Percentiles rank a stretch among this genome's conserved stretches.
These are phyloP conservation scores for Solea solea DNA, from an alignment of 2,113 vertebrate species.

Conservation along the genomic window DNA sequence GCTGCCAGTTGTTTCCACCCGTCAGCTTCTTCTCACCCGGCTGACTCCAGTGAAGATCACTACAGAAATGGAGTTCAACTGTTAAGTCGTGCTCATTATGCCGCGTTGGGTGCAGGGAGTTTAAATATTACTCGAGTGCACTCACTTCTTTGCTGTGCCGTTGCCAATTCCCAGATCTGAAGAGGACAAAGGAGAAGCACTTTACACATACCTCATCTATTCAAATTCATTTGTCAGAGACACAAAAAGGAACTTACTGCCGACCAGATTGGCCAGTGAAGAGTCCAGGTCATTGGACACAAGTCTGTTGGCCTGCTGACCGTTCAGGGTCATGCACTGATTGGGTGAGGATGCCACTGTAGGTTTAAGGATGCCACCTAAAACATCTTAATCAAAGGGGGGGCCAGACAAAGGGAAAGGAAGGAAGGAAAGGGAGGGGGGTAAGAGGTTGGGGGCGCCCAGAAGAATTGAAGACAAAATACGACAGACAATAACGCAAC, in stretches of 20 bases:
- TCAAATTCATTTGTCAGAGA: too few relatives aligned
- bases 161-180: slow-evolving; percentile 95
- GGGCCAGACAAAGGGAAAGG: slow-evolving; percentile 24
- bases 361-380: slow-evolving; percentile 95
- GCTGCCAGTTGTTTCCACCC: slow-evolving; percentile 95
- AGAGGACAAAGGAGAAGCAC: neutral
- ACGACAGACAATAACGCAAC: slow-evolving; percentile 13
- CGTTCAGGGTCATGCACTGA: slow-evolving; percentile 86
- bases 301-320: slow-evolving; percentile 87
- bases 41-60: slow-evolving; percentile 96
- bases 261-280: slow-evolving; percentile 94
- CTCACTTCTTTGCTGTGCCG: slow-evolving; percentile 94
- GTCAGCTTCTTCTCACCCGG: slow-evolving; percentile 95
- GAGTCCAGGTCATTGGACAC: slow-evolving; percentile 95
- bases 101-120: neutral
- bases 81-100: neutral
- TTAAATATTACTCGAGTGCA: neutral
- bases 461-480: slow-evolving; percentile 34
- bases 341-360: slow-evolving; percentile 91
- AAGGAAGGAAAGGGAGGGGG: neutral
- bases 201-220: too few relatives aligned
- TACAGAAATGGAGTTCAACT: slow-evolving; percentile 48
- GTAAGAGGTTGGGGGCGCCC: slow-evolving; percentile 7
- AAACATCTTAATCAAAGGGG: slow-evolving; percentile 83
- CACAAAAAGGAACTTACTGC: slow-evolving; percentile 85